Base-by-base conservation (phyloP, 2,888 invertebrate genomes). In the Spatulosminthurus flaviceps region DNA sequence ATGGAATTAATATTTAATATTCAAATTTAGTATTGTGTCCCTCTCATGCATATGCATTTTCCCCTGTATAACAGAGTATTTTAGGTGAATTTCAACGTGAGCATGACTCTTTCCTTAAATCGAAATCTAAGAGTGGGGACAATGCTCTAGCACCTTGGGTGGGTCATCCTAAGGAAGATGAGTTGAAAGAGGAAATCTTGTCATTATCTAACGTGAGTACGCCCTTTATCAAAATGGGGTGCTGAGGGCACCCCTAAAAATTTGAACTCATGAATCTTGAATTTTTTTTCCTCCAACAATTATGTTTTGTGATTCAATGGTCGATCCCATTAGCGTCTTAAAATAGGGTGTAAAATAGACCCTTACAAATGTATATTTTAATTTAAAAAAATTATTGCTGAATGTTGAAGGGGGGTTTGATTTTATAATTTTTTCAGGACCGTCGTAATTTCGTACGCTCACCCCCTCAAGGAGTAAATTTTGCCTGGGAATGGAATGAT, bases 41-140 rank as follows among this genome's bases (percentile, higher is more conserved):
- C n/a, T n/a, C n/a, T n/a, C n/a, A n/a, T n/a, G n/a, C n/a, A n/a
- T n/a, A n/a, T n/a, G n/a, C n/a, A 51, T 51, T 9, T 51, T 19
- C n/a, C 29, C 16, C 7, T 51, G 51, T 81, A 74, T 89, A 89
- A 11, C 90, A 97, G 97, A 96, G 95, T 88, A 93, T 99, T 88
- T 90, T 99, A 86, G 96, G 96, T 76, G 98, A 98, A 87, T 95
- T 99, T 89, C 96, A 96, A 89, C 95, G 95, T 87, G 98, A 98
- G 88, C 97, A 98, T 88, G 96, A 97, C 86, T 95, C 96, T 72
- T 98, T 98, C 89, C 92, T 96, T 86, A 95, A 95, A 87, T 93
- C 93, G 78, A 95, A 97, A 89, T 29, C 51, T 51, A 91, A 91
- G 79, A 91, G 91, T 83, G 92, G 91, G 84, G 90, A 91, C 73